These are phyloP conservation scores for Xylocampa areola DNA, from an alignment of 2,888 invertebrate species.

Conservation along the genomic window DNA sequence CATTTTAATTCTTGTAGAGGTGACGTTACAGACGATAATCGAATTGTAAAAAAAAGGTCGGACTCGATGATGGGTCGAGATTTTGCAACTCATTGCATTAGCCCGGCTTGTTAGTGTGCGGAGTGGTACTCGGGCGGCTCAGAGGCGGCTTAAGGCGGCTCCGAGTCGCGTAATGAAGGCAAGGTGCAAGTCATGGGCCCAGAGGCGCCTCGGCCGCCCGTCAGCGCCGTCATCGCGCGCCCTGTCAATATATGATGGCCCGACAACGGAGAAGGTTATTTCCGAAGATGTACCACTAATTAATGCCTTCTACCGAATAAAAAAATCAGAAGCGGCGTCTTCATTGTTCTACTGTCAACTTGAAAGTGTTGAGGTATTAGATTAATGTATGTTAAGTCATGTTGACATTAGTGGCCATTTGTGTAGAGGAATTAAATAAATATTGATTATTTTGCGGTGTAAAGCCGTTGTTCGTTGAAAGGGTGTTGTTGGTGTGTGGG, in stretches of 20 bases:
- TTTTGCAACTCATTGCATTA: conserved; percentile 90
- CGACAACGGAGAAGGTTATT: conserved; percentile 87
- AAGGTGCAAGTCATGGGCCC: conserved; percentile 85
- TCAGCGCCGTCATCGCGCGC: conserved; percentile 80
- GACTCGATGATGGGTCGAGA: conserved; percentile 61
- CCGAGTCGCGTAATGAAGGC: conserved; percentile 82
- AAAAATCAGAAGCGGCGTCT: conserved; percentile 80
- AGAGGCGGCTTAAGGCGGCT: conserved; percentile 59
- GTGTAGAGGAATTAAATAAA: conserved; percentile 49
- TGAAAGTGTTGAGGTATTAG: conserved; percentile 66
- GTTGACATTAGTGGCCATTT: conserved; percentile 55
- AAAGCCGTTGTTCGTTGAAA: conserved; percentile 57
- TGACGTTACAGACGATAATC: conserved; percentile 63
- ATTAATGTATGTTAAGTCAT: conserved; percentile 57
- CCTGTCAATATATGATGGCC: conserved; percentile 84
- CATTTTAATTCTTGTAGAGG: conserved; percentile 62
- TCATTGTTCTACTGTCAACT: conserved; percentile 83
- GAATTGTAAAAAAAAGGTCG: conserved; percentile 56
- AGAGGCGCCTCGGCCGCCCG: conserved; percentile 80
- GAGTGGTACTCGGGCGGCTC: conserved; percentile 55
- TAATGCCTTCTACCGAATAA: conserved; percentile 79
- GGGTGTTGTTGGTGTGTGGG: conserved; percentile 65
- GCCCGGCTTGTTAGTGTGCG: conserved; percentile 86
- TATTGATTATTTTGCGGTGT: conserved; percentile 55
- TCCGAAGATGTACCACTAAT: conserved; percentile 87